Conservation (phyloP, 2,888 invertebrate genomes). For the Caenorhabditis virilis region DNA sequence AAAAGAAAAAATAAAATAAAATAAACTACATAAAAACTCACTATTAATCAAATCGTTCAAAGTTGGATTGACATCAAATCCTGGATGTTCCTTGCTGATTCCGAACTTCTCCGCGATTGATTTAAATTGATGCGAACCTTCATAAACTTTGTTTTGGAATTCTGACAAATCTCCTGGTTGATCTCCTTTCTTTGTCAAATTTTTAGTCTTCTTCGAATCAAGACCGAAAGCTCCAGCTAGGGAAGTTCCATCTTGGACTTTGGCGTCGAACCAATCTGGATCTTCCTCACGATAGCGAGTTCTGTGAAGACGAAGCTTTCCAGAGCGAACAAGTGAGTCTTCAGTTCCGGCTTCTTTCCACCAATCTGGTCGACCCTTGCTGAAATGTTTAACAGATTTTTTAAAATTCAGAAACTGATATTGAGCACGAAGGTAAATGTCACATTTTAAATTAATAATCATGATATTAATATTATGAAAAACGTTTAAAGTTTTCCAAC, state of each 20-base stretch:
- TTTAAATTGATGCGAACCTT: constrained; percentile 61
- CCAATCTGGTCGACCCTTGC: constrained; percentile 63
- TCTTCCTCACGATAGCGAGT: constrained; percentile 53
- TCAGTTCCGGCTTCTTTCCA: constrained; percentile 61
- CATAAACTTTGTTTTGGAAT: constrained; percentile 61
- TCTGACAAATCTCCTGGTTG: constrained; percentile 57
- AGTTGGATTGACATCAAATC: constrained; percentile 58
- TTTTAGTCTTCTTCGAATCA: constrained; percentile 54
- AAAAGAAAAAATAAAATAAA: constrained; percentile 3
- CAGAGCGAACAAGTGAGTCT: constrained; percentile 44
- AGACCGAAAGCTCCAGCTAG: constrained; percentile 59
- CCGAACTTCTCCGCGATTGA: constrained; percentile 60
- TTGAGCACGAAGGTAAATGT: not conserved
- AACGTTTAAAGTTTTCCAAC: constrained; percentile 4
- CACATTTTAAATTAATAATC: too few species aligned
- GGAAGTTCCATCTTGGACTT: constrained; percentile 66
- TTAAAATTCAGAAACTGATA: not conserved
- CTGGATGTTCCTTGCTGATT: constrained; percentile 65
- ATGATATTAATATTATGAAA: too few species aligned
- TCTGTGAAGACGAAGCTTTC: constrained; percentile 41
- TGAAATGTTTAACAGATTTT: constrained; percentile 34
- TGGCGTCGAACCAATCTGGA: constrained; percentile 56
- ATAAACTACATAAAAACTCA: constrained; percentile 1
- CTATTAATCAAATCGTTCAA: constrained; percentile 50
- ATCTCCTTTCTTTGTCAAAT: constrained; percentile 58